A percentile compares a stretch with the other conserved stretches of the same genome.
Evolutionary conservation across 2,797 vertebrate species (phyloP).

Genomic region (Delichon dasypus): DNA sequence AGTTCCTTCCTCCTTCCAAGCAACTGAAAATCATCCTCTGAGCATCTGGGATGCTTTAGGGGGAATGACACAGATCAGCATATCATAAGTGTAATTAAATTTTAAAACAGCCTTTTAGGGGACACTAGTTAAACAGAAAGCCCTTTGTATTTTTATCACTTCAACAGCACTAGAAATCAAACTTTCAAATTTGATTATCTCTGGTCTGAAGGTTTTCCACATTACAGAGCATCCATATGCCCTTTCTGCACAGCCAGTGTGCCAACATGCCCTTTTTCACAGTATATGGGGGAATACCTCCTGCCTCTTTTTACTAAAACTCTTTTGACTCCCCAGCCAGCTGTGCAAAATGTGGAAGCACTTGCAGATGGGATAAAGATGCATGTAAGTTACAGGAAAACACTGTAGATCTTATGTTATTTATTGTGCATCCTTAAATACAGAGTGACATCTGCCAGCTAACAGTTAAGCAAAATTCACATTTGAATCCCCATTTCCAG

Average conservation of each 20-base stretch:
- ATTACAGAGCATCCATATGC: background rate
- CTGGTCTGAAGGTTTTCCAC: background rate
- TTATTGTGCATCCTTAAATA: background rate
- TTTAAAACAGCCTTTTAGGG: slow-evolving; percentile 13
- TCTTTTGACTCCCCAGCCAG: background rate
- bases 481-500: background rate
- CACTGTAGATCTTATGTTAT: background rate
- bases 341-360: background rate
- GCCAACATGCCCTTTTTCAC: background rate
- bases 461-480: background rate
- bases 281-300: background rate
- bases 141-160: background rate
- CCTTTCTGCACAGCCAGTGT: background rate
- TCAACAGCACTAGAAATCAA: background rate
- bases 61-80: background rate
- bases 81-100: background rate
- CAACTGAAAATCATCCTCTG: background rate
- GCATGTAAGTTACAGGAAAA: background rate
- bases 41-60: slow-evolving; percentile 14
- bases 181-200: background rate
- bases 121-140: background rate
- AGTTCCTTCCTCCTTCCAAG: background rate
- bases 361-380: background rate
- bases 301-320: background rate
- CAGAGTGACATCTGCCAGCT: background rate